These are phyloP conservation scores for Hylomyscus alleni DNA, from an alignment of 2,797 vertebrate species.

Conservation along the genomic window DNA sequence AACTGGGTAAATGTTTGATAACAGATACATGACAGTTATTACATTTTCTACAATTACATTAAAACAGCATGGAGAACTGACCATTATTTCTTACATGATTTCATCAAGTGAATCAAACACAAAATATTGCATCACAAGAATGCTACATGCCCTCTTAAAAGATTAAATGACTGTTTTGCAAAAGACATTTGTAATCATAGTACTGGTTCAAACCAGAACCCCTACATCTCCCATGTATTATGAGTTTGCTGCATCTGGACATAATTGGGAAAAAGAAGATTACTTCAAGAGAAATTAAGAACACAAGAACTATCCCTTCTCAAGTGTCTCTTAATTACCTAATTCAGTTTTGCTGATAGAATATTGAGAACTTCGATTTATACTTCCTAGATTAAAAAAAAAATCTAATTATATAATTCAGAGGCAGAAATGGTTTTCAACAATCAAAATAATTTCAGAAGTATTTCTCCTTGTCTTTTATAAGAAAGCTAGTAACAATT, in stretches of 20 bases:
- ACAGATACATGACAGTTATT: neutral
- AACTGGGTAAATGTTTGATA: neutral
- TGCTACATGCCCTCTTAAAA: neutral
- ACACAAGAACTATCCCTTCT: neutral
- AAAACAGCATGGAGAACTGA: neutral
- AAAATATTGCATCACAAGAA: neutral
- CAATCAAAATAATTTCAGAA: conserved; percentile 57
- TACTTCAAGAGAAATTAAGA: neutral
- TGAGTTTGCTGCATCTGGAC: neutral
- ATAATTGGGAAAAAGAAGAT: neutral
- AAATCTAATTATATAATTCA: conserved; percentile 41
- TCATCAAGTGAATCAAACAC: conserved; percentile 16
- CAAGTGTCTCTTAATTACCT: conserved; percentile 10
- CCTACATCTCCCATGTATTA: neutral
- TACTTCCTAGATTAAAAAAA: conserved; percentile 5
- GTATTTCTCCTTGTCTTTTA: neutral
- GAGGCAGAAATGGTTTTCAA: neutral
- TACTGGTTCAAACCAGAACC: neutral
- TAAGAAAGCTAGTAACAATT: conserved; percentile 19
- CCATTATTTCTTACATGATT: neutral
- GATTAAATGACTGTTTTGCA: conserved; percentile 9
- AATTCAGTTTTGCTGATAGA: conserved; percentile 32
- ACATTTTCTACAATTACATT: neutral
- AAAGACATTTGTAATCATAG: neutral
- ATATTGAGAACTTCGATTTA: neutral